Base-by-base conservation (phyloP, 1,140 invertebrate species). In the Monochamus saltuarius region DNA sequence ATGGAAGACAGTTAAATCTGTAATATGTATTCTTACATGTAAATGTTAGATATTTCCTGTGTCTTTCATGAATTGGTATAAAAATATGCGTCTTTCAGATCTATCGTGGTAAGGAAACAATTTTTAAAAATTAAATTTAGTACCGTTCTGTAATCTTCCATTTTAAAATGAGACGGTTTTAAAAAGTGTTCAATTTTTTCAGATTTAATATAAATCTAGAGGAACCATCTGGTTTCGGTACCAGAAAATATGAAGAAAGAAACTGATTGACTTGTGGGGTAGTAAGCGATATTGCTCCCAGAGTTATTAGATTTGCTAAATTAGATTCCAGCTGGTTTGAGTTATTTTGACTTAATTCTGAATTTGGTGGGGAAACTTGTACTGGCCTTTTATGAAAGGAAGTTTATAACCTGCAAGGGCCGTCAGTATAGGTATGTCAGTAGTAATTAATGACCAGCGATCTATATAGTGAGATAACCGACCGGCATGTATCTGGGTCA, bases 81-180 rank as follows among this genome's bases (percentile, higher is more conserved):
- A 22, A 63, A 63, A 70, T 71, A 74, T 2, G 64, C 70, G 55
- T 74, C 69, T 67, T 69, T 59, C 17, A 71, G 45, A 50, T 74
- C 71, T 19, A 74, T 54, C 7, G 66, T 57, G 8, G 51, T 59
- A 62, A 73, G 65, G 47, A 46, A 72, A 37, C 49, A 64, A 46
- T 64, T 46, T 39, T 17, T 37, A 8, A 45, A 56, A 19, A 73
- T 65, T 54, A 68, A n/a, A 8, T 46, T 14, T 29, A 8, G 16
- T 11, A 46, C 61, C 22, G 40, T 59, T 52, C 14, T 53, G n/a
- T 42, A 17, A 49, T 59, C 47, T 29, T 62, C 61, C 10, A 62
- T 19, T 53, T 62, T 62, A 29, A 73, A 73, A 59, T 74, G 70
- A 8, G 17, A 6, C 6, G 60, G 16, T 46, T 50, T 46, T 10